Evolutionary conservation across 2,113 vertebrate genomes (phyloP).

Genomic region (Grantiella picta): DNA sequence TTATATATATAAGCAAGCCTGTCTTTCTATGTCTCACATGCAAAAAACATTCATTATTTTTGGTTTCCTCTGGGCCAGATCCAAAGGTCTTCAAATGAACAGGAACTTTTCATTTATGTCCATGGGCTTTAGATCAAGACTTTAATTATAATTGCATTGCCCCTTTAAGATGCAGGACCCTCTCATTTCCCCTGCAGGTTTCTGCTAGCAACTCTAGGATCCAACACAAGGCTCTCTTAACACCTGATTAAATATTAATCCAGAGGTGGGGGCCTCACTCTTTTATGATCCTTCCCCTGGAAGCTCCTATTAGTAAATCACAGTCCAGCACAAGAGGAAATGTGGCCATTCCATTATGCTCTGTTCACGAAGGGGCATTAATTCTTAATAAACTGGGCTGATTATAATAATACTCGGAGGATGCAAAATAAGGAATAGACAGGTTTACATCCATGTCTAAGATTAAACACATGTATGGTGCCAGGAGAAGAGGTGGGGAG

Average conservation of each 20-base stretch:
- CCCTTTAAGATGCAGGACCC: conserved; percentile 55
- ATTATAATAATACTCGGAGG: conserved; percentile 61
- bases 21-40: neutral
- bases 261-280: conserved; percentile 45
- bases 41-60: conserved; percentile 25
- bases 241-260: conserved; percentile 74
- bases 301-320: conserved; percentile 72
- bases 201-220: conserved; percentile 47
- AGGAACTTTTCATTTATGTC: conserved; percentile 12
- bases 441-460: conserved; percentile 61
- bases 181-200: conserved; percentile 58
- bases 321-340: conserved; percentile 53
- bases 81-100: conserved; percentile 38
- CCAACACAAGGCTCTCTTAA: conserved; percentile 49
- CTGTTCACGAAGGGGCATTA: conserved; percentile 62
- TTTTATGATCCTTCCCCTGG: conserved; percentile 64
- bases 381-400: conserved; percentile 74
- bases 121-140: neutral
- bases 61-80: neutral
- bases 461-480: conserved; percentile 52
- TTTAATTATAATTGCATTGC: conserved; percentile 38
- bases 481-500: neutral
- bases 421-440: conserved; percentile 68
- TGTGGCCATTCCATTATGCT: conserved; percentile 63
- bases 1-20: neutral